Percentiles rank a stretch among this genome's conserved stretches.
Evolutionary conservation across 2,888 invertebrate genomes (phyloP).

Genomic region (Catocala sponsa): DNA sequence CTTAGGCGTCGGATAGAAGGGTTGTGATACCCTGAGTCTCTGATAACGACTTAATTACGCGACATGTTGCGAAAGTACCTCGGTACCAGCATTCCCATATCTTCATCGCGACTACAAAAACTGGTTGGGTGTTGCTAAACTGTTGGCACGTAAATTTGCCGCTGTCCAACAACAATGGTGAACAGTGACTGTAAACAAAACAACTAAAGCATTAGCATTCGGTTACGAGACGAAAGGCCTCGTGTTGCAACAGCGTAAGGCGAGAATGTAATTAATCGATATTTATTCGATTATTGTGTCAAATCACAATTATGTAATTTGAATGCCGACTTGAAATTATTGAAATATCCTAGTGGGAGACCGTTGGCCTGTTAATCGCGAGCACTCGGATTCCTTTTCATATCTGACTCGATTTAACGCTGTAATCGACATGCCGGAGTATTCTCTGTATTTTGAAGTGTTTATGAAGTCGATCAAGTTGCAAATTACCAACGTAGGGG

Average conservation of each 20-base stretch:
- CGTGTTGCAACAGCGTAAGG: constrained; percentile 47
- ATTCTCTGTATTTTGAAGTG: no score
- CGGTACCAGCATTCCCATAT: constrained; percentile 68
- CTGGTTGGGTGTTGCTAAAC: constrained; percentile 75
- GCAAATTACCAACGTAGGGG: no score
- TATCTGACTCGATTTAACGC: no score
- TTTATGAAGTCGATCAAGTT: no score
- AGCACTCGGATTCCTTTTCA: no score
- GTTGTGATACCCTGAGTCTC: constrained; percentile 56
- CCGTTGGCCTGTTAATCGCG: neutral
- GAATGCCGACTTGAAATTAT: constrained; percentile 28
- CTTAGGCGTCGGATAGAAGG: constrained; percentile 61
- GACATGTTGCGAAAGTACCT: constrained; percentile 60
- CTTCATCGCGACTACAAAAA: constrained; percentile 77
- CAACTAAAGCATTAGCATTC: constrained; percentile 70
- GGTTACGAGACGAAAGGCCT: constrained; percentile 51
- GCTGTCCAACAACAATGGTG: constrained; percentile 72
- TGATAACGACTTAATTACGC: constrained; percentile 61
- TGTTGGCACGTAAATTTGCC: constrained; percentile 64
- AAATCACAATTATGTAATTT: constrained; percentile 59
- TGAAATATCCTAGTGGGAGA: constrained; percentile 18
- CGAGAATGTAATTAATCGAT: constrained; percentile 62
- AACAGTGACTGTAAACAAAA: constrained; percentile 75
- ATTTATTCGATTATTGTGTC: constrained; percentile 60
- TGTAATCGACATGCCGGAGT: no score